Evolutionary conservation across 2,888 invertebrate genomes (phyloP).

Genomic region (Baronia brevicornis): DNA sequence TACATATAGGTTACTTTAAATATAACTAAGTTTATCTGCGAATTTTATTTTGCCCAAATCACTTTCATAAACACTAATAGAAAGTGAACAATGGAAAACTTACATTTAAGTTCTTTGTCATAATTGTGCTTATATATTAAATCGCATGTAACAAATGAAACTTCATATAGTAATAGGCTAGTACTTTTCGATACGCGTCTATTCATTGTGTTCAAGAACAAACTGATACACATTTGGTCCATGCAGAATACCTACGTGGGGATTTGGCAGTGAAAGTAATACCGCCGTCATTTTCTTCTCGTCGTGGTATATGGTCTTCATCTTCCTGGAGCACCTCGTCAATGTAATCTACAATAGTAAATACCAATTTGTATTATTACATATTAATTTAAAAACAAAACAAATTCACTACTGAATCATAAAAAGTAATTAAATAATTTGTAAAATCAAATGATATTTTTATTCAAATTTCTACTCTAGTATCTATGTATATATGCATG

Average conservation of each 20-base stretch:
- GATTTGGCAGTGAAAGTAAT: slow-evolving; percentile 93
- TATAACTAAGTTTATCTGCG: too few relatives aligned
- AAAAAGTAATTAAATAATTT: too few relatives aligned
- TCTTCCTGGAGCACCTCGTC: slow-evolving; percentile 85
- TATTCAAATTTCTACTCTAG: too few relatives aligned
- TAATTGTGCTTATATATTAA: too few relatives aligned
- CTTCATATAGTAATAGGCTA: too few relatives aligned
- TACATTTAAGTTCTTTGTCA: slow-evolving; percentile 2
- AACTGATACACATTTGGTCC: slow-evolving; percentile 45
- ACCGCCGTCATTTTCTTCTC: slow-evolving; percentile 85
- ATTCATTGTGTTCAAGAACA: slow-evolving; percentile 30
- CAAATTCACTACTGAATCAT: too few relatives aligned
- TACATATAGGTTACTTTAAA: too few relatives aligned
- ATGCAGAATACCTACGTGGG: slow-evolving; percentile 84
- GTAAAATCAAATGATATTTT: too few relatives aligned
- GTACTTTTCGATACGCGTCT: background rate
- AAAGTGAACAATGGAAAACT: background rate
- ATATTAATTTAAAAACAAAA: too few relatives aligned
- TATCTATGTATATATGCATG: too few relatives aligned
- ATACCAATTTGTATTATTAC: too few relatives aligned
- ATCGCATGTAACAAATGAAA: too few relatives aligned
- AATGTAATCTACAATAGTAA: slow-evolving; percentile 81
- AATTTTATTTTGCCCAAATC: background rate
- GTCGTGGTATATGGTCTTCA: slow-evolving; percentile 69
- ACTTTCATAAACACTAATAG: background rate